Conservation (phyloP, 2,888 invertebrate species). For the Junonia oenone region DNA sequence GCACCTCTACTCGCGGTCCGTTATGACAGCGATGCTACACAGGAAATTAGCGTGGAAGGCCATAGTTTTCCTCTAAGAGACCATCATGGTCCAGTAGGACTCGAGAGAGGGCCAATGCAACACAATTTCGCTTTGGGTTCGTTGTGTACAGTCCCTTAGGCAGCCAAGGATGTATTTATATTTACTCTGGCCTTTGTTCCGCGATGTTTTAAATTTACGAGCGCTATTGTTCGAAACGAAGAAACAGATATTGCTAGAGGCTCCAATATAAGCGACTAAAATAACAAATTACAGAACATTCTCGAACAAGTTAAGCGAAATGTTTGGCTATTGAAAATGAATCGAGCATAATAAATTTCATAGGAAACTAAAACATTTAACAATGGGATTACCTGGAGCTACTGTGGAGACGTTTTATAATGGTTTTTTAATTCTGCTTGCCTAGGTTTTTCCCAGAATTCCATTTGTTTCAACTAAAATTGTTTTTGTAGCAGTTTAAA, state of each 20-base stretch:
- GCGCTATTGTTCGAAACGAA: slow-evolving; percentile 16
- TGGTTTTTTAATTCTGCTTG: too few relatives aligned
- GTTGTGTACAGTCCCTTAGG: not conserved
- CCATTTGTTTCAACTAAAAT: too few relatives aligned
- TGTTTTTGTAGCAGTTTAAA: too few relatives aligned
- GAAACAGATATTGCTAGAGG: slow-evolving; percentile 25
- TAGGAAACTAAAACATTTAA: slow-evolving; percentile 2
- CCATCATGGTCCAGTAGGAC: too few relatives aligned
- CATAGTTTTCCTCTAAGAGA: too few relatives aligned
- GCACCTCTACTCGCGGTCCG: too few relatives aligned
- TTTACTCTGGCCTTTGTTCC: slow-evolving; percentile 19
- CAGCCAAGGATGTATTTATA: slow-evolving; percentile 17
- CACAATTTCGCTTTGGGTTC: too few relatives aligned
- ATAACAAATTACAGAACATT: slow-evolving; percentile 20
- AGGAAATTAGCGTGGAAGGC: too few relatives aligned
- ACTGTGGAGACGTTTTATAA: too few relatives aligned
- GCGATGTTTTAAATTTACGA: slow-evolving; percentile 25
- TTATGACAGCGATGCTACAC: too few relatives aligned
- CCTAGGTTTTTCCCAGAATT: too few relatives aligned
- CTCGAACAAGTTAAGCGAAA: slow-evolving; percentile 14
- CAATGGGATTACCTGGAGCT: not conserved
- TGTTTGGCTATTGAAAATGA: slow-evolving; percentile 17
- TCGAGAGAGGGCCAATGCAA: too few relatives aligned
- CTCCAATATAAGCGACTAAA: slow-evolving; percentile 15
- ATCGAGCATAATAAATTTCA: slow-evolving; percentile 12